These are phyloP conservation scores for Liposcelis brunnea DNA, from an alignment of 2,888 invertebrate genomes.

Conservation along the genomic window DNA sequence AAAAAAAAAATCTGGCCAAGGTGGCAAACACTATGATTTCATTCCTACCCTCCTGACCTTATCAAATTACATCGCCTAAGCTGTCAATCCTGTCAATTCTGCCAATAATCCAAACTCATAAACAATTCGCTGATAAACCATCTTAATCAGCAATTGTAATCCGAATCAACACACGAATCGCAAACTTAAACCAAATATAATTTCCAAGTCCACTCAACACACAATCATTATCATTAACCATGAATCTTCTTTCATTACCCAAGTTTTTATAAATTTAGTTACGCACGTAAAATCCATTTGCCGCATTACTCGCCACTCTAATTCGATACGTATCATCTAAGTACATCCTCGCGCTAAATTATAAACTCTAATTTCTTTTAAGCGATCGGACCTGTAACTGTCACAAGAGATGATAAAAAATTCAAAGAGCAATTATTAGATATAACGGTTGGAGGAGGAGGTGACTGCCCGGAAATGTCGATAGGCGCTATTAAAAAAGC, in stretches of 20 bases:
- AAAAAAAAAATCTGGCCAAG: too few species aligned
- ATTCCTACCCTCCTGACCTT: too few species aligned
- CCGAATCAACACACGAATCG: too few species aligned
- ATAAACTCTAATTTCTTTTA: slow-evolving; percentile 15
- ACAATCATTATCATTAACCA: slow-evolving; percentile 8
- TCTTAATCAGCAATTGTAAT: too few species aligned
- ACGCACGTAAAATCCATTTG: not conserved
- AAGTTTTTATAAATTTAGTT: too few species aligned
- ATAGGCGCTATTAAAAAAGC: slow-evolving; percentile 47
- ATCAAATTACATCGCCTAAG: too few species aligned
- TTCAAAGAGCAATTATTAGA: slow-evolving; percentile 37
- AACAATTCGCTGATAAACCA: too few species aligned
- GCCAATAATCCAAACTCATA: too few species aligned
- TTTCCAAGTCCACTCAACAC: too few species aligned
- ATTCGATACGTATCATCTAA: not conserved
- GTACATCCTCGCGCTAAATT: slow-evolving; percentile 2
- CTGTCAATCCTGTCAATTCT: too few species aligned
- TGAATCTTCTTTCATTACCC: not conserved
- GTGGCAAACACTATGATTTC: too few species aligned
- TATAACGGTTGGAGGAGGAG: slow-evolving; percentile 46
- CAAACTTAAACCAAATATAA: too few species aligned
- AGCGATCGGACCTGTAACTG: slow-evolving; percentile 46
- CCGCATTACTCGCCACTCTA: not conserved
- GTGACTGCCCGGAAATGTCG: slow-evolving; percentile 58
- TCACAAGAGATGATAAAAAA: slow-evolving; percentile 41